Conservation (phyloP, 2,113 vertebrate genomes). For the Melanocharis versteri region DNA sequence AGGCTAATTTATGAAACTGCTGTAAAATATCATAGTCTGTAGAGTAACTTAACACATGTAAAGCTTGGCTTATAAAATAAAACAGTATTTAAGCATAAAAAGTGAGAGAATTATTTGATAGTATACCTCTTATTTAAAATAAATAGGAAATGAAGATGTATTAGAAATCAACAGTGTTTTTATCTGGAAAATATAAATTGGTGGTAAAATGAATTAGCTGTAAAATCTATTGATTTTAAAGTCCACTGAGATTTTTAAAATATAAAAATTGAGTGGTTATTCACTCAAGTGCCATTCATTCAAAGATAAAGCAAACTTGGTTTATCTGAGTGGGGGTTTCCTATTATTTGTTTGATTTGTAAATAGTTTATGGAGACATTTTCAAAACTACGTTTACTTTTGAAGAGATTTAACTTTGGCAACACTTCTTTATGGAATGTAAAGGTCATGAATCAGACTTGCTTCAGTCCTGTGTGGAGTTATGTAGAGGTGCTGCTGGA, state of each 20-base stretch:
- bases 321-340: not conserved
- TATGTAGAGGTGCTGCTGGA: not conserved
- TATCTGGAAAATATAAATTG: not conserved
- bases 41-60: not conserved
- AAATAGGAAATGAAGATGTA: not conserved
- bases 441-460: not conserved
- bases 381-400: not conserved
- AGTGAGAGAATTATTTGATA: not conserved
- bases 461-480: not conserved
- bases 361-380: not conserved
- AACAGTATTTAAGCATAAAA: not conserved
- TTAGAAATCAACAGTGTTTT: not conserved
- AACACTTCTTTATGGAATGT: not conserved
- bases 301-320: not conserved
- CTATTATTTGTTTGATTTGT: not conserved
- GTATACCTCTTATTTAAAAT: not conserved
- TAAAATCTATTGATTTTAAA: not conserved
- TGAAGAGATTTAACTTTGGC: not conserved
- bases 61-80: not conserved
- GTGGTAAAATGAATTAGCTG: not conserved
- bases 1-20: not conserved
- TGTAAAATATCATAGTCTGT: not conserved
- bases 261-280: not conserved
- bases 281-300: not conserved
- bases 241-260: not conserved